Evolutionary conservation across 2,797 vertebrate species (phyloP), one percentile per base, ranked within the genome.

Genomic region (Fringilla coelebs): DNA sequence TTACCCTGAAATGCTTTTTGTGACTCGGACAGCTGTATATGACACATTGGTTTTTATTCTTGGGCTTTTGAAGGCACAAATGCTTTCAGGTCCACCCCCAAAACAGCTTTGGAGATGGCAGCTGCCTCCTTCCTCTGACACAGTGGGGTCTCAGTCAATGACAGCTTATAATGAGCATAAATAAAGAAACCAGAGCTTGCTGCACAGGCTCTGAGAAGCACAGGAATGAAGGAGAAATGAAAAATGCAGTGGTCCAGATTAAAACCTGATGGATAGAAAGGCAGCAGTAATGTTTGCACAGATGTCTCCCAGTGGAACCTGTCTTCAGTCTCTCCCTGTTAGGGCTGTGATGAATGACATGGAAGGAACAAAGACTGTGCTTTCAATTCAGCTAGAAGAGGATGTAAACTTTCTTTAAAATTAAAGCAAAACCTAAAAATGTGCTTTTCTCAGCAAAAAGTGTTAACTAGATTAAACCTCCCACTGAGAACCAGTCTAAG

Each of bases 271-370:
- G 63, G 87, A 86, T 67, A 80, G 85, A 88, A 93, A 80, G 7
- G 31, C n/a, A 26, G 49, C 43, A 52, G 49, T 38, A 36, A 77
- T 54, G 62, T 66, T 90, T 88, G 76, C 76, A 82, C 79, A 91
- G 71, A 95, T 87, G 88, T 95, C 80, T 88, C 94, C 74, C 93
- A 57, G 65, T 76, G 61, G 83, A 95, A 94, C 45, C 71, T 80
- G 83, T 67, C 88, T 90, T 66, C 7, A 3, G 73, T 84, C 54
- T 94, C 38, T 87, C 71, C 31, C 41, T 92, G 45, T 54, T 91
- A 73, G 84, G 61, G 67, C n/a, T 90, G 46, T 87, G 91, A 95
- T 72, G 73, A 81, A 86, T 85, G 80, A 92, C 80, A 48, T 2
- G 11, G 63, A 65, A 87, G 52, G 32, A 94, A 32, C 26, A 89